phyloP scores from a whole-genome alignment of 2,113 vertebrate species.

The Eulemur macaco region DNA sequence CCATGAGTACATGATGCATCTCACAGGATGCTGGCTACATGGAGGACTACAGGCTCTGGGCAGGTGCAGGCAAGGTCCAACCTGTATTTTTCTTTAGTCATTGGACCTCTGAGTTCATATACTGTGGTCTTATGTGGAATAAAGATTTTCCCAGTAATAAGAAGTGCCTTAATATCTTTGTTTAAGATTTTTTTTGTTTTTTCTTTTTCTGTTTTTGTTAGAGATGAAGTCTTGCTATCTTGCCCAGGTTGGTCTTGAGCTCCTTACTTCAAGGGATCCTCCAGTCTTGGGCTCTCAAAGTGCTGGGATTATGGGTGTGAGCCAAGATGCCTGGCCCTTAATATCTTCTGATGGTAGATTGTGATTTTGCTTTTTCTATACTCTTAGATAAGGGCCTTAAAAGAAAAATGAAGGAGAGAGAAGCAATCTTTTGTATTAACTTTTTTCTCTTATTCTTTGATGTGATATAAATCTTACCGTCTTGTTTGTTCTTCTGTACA shows the following conservation, averaged over 20 bases:
- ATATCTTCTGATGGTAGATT: background rate
- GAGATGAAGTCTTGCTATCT: no score
- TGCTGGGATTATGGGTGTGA: no score
- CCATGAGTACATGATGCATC: no score
- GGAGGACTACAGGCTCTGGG: no score
- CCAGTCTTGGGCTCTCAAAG: no score
- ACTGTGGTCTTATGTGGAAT: background rate
- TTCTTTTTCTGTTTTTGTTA: no score
- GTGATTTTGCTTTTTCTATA: slow-evolving; percentile 5
- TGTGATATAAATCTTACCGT: background rate
- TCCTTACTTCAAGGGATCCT: no score
- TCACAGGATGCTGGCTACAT: no score
- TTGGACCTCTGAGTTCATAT: background rate
- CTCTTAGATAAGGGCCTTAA: background rate
- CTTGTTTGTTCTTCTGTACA: background rate
- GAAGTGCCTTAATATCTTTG: background rate
- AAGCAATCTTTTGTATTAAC: background rate
- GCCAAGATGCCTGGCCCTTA: no score
- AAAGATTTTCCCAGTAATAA: slow-evolving; percentile 10
- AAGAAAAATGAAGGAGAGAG: background rate
- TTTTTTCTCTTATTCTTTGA: background rate
- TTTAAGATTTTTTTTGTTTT: no score
- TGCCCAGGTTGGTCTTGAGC: no score
- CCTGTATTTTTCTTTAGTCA: background rate
- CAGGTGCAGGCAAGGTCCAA: background rate